These are phyloP conservation scores for Sylvilagus bachmani DNA, from an alignment of 2,113 vertebrate species.

Conservation along the genomic window DNA sequence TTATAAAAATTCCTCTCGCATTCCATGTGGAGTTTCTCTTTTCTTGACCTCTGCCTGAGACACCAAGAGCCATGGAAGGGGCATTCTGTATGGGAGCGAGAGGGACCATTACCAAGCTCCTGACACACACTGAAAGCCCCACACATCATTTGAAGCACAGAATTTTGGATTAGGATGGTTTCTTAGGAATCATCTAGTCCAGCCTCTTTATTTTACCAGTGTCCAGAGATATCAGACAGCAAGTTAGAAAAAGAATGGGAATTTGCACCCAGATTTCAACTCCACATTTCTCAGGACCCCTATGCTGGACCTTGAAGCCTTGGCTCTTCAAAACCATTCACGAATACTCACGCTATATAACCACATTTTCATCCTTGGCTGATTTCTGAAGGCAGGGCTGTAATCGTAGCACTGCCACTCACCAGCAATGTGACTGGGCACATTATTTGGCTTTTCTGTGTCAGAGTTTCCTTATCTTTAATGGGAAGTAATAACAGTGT, in stretches of 20 bases:
- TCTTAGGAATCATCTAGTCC: not conserved
- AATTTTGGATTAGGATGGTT: conserved; percentile 19
- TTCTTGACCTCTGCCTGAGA: conserved; percentile 43
- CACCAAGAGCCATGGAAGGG: not conserved
- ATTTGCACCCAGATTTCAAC: not conserved
- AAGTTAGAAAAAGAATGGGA: conserved; percentile 6
- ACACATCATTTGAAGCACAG: not conserved
- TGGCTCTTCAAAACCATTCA: not conserved
- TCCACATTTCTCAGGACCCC: not conserved
- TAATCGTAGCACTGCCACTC: not conserved
- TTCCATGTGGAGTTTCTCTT: not conserved
- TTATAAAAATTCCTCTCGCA: conserved; percentile 13
- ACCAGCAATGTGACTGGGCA: not conserved
- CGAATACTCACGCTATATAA: not conserved
- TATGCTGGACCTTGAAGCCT: not conserved
- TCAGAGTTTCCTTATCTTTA: conserved; percentile 43
- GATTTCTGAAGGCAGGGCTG: conserved; percentile 44
- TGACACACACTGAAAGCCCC: not conserved
- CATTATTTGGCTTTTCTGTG: not conserved
- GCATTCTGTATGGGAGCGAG: not conserved
- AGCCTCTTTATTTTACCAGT: conserved; percentile 32
- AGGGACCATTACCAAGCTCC: not conserved
- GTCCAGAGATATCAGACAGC: not conserved
- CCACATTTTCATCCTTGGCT: not conserved
- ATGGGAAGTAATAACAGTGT: conserved; percentile 23